These are phyloP conservation scores for Lanistes nyassanus DNA, from an alignment of 1,140 invertebrate genomes.

Conservation along the genomic window DNA sequence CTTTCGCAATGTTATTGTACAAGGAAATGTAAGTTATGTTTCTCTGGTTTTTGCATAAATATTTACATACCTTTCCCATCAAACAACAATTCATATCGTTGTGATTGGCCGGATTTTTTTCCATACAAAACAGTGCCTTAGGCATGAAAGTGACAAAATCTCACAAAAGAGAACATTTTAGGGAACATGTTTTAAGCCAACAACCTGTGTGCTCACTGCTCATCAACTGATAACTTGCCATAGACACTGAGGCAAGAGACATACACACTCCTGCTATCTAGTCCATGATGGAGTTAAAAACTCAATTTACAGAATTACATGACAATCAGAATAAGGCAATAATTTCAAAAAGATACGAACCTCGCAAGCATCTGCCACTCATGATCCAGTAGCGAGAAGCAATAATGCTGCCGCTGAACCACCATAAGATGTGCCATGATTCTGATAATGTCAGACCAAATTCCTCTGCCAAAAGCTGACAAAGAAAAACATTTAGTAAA, in stretches of 20 bases:
- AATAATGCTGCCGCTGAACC: neutral
- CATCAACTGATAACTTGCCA: neutral
- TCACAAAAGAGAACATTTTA: too few species aligned
- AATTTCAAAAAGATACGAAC: neutral
- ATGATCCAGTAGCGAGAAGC: constrained; percentile 22
- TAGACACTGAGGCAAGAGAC: neutral
- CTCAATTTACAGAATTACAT: too few species aligned
- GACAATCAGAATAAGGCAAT: neutral
- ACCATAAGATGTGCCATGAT: neutral
- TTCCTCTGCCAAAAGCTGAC: constrained; percentile 6
- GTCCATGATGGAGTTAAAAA: neutral
- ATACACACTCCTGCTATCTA: neutral
- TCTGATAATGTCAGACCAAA: constrained; percentile 12
- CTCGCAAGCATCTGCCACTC: constrained; percentile 4
- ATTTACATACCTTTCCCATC: too few species aligned
- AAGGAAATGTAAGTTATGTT: too few species aligned
- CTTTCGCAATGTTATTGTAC: too few species aligned
- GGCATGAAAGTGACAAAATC: too few species aligned
- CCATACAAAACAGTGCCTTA: too few species aligned
- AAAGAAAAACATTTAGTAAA: neutral
- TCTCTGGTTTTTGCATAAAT: too few species aligned
- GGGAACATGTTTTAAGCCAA: too few species aligned
- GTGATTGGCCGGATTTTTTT: too few species aligned
- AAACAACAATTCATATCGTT: too few species aligned
- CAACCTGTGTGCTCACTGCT: neutral